phyloP scores from a whole-genome alignment of 30 jellyfish, hydroid and myxozoan species.

The Phacellophora camtschatica region DNA sequence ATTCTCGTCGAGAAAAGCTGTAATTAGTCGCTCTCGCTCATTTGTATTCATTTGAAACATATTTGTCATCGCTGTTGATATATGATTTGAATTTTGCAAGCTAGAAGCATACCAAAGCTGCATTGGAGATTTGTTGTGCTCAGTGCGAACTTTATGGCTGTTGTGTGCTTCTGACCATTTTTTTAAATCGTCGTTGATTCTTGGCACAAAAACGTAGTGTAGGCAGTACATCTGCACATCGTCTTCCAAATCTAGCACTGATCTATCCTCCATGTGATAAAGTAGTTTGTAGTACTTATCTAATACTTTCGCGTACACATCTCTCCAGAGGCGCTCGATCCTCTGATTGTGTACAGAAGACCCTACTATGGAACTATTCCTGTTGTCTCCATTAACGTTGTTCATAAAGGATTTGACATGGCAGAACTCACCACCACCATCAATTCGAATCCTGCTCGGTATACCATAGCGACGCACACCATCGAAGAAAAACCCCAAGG shows the following conservation, averaged over 20 bases:
- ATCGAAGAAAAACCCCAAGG: not conserved
- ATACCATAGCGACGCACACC: slow-evolving; percentile 10
- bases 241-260: not conserved
- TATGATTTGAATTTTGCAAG: not conserved
- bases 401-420: not conserved
- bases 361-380: slow-evolving; percentile 24
- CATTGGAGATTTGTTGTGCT: slow-evolving; percentile 21
- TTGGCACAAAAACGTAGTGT: slow-evolving; percentile 16
- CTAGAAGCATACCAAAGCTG: slow-evolving; percentile 18
- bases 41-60: not conserved
- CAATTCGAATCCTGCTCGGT: slow-evolving; percentile 34
- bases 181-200: slow-evolving; percentile 12
- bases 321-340: slow-evolving; percentile 49
- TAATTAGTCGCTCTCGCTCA: not conserved
- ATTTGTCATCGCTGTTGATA: slow-evolving; percentile 22
- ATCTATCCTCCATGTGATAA: slow-evolving; percentile 17
- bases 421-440: slow-evolving; percentile 23
- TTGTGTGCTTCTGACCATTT: slow-evolving; percentile 31
- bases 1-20: not conserved
- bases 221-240: slow-evolving; percentile 15
- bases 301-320: slow-evolving; percentile 24
- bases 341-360: slow-evolving; percentile 39
- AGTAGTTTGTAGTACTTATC: slow-evolving; percentile 14
- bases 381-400: not conserved
- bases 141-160: slow-evolving; percentile 20